A percentile compares a stretch with the other conserved stretches of the same genome.
Evolutionary conservation across 2,797 vertebrate species (phyloP).

Genomic region (Chaetodon trifasciatus): DNA sequence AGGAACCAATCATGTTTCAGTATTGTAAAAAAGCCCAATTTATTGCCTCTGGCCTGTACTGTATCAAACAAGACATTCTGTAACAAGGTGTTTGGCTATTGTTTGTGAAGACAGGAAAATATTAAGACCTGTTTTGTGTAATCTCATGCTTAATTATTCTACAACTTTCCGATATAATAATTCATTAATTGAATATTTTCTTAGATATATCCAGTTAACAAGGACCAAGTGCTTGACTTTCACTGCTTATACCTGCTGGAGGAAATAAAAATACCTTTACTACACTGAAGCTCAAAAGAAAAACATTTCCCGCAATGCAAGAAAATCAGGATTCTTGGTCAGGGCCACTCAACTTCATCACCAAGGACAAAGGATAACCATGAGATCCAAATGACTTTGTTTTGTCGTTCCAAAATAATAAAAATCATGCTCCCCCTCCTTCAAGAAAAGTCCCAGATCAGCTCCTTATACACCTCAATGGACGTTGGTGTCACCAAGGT

Average conservation of each 20-base stretch:
- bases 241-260: no score
- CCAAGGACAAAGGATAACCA: background rate
- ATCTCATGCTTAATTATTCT: background rate
- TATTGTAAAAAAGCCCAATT: slow-evolving; percentile 23
- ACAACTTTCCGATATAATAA: background rate
- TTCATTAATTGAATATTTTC: background rate
- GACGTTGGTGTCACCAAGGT: slow-evolving; percentile 23
- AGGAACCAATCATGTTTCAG: slow-evolving; percentile 43
- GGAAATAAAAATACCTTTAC: background rate
- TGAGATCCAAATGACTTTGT: background rate
- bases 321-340: slow-evolving; percentile 3
- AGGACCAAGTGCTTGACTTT: background rate
- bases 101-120: slow-evolving; percentile 7
- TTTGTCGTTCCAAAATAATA: slow-evolving; percentile 1
- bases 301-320: background rate
- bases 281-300: background rate
- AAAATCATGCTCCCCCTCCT: background rate
- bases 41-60: slow-evolving; percentile 22
- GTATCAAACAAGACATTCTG: slow-evolving; percentile 27
- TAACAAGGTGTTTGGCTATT: slow-evolving; percentile 39
- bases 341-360: background rate
- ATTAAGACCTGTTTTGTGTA: background rate
- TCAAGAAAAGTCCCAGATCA: slow-evolving; percentile 6
- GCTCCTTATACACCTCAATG: slow-evolving; percentile 20
- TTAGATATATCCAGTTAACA: background rate